Evolutionary conservation across 2,888 invertebrate genomes (phyloP).

Genomic region (Lithophane semibrunnea): DNA sequence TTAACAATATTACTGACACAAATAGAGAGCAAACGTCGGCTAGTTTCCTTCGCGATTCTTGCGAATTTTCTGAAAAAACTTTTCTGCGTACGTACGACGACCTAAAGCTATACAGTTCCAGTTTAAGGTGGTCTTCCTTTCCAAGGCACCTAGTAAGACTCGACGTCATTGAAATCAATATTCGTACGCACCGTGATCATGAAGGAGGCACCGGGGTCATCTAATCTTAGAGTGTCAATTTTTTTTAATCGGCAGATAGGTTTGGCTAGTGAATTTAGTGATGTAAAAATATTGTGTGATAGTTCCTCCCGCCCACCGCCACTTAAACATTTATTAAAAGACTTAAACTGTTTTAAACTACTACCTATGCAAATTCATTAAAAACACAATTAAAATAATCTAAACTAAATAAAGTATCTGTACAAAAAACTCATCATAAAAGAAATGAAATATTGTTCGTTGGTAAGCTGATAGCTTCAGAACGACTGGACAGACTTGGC

Average conservation of each 20-base stretch:
- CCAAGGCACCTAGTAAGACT: too few species aligned
- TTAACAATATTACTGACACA: slow-evolving; percentile 22
- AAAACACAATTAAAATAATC: neutral
- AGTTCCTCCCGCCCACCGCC: neutral
- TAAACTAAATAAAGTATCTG: too few species aligned
- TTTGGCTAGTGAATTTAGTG: neutral
- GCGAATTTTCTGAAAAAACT: slow-evolving; percentile 32
- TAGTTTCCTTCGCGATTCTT: slow-evolving; percentile 20
- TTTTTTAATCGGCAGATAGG: neutral
- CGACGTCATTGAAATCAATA: neutral
- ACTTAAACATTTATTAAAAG: neutral
- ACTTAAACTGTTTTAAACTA: neutral
- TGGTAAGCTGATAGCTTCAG: too few species aligned
- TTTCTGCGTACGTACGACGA: neutral
- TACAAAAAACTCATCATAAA: neutral
- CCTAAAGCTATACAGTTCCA: neutral
- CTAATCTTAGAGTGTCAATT: neutral
- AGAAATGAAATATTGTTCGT: too few species aligned
- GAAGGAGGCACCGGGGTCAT: too few species aligned
- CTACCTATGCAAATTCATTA: neutral
- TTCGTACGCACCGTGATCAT: too few species aligned
- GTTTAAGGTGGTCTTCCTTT: slow-evolving; percentile 1
- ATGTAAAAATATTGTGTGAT: neutral
- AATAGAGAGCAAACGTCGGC: slow-evolving; percentile 42
- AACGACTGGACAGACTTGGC: too few species aligned